Base-by-base conservation (phyloP, 2,113 vertebrate genomes). In the Lophius piscatorius region DNA sequence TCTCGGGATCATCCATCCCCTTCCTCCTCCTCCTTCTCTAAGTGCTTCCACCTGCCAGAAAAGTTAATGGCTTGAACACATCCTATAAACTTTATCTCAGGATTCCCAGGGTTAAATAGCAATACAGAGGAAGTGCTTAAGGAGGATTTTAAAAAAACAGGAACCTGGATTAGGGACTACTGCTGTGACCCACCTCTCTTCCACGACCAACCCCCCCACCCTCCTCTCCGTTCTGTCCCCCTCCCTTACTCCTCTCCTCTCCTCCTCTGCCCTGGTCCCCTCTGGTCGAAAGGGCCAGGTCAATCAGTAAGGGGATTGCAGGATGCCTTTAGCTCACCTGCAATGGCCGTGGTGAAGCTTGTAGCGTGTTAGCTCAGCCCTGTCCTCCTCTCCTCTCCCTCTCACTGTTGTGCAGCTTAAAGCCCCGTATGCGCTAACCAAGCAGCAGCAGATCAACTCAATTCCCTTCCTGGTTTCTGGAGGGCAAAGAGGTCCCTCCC, bases 381-480 rank as follows among this genome's bases (percentile, higher is more conserved):
- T 85, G 86, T 86, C 83, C 89, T 90, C 85, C 87, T 84, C 87
- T 89, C 82, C 89, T 84, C 87, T 80, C 83, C 84, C 86, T 83
- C 81, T 88, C 85, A 91, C 88, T 90, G 90, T 88, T 87, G 89
- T 91, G 88, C 91, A 89, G 86, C 88, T 90, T 91, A 91, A 90
- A 92, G 88, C 89, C 89, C 88, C 78, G 90, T 93, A 91, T 93
- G 92, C 91, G 89, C 91, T 91, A 91, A 89, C 85, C 89, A 90
- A 87, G 89, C 91, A 91, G 90, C 90, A 92, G 90, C 90, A 92
- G 90, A 92, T 90, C 90, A 90, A 91, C 92, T 92, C 89, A 92
- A 90, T 91, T 93, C 92, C 91, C 93, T 94, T 94, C 93, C 93
- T 94, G 93, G 92, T 93, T 94, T 91, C 91, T 92, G 91, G 91